phyloP scores from a whole-genome alignment of 2,113 vertebrate species.

The Gulo gulo region DNA sequence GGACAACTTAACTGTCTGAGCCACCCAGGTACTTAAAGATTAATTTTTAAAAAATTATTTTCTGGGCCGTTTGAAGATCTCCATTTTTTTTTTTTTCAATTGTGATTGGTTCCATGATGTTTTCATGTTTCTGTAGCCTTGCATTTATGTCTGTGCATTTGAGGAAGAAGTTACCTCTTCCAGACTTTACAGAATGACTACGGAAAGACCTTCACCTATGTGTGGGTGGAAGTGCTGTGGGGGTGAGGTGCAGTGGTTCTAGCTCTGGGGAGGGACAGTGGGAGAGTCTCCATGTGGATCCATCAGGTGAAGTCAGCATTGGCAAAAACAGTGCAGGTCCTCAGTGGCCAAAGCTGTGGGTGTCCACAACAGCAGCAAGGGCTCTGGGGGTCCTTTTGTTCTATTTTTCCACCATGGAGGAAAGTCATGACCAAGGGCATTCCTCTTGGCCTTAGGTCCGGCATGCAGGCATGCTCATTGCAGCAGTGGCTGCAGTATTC shows the following conservation, averaged over 20 bases:
- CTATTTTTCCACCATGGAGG: neutral
- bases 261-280: neutral
- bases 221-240: neutral
- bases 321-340: neutral
- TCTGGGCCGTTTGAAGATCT: neutral
- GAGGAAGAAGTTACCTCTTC: neutral
- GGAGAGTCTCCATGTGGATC: neutral
- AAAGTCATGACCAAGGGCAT: neutral
- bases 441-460: neutral
- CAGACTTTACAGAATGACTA: neutral
- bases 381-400: neutral
- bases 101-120: neutral
- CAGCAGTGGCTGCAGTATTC: neutral
- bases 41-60: neutral
- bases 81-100: neutral
- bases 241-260: neutral
- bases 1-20: neutral
- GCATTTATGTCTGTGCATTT: neutral
- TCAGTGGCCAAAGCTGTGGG: neutral
- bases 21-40: neutral
- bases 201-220: neutral
- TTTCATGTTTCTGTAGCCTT: neutral
- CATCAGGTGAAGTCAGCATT: neutral
- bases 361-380: neutral
- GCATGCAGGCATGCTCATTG: fast-evolving